Conservation (phyloP, 2,888 invertebrate species). For the Eristalis intricaria region DNA sequence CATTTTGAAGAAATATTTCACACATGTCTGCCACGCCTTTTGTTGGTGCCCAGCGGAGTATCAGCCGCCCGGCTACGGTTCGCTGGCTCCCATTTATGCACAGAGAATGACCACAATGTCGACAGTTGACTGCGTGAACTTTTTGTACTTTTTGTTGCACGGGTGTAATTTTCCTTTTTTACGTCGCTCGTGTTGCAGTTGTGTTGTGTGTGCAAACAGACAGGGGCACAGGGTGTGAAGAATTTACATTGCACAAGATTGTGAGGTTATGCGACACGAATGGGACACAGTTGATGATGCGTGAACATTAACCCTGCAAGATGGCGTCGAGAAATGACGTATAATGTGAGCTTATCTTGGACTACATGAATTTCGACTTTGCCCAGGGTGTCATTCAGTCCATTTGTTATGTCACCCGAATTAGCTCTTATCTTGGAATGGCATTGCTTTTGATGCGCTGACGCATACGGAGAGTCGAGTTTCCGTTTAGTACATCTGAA, state of each 20-base stretch:
- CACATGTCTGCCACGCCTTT: constrained; percentile 67
- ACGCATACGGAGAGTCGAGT: too few species aligned
- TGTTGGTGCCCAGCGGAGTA: constrained; percentile 12
- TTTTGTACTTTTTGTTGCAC: neutral
- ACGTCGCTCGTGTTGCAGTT: neutral
- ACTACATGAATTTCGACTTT: too few species aligned
- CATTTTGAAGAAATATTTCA: constrained; percentile 67
- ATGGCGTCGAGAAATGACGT: neutral
- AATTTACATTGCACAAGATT: neutral
- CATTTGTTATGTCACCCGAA: too few species aligned
- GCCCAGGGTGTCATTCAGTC: too few species aligned
- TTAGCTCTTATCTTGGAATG: too few species aligned
- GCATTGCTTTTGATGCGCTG: too few species aligned
- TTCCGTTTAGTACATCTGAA: too few species aligned
- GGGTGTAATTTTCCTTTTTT: neutral
- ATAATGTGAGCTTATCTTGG: too few species aligned
- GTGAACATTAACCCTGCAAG: neutral
- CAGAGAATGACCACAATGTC: constrained; percentile 27
- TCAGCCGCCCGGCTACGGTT: constrained; percentile 17
- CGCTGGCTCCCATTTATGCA: constrained; percentile 22
- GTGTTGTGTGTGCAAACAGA: neutral
- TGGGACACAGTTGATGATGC: neutral
- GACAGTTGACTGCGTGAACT: constrained; percentile 19
- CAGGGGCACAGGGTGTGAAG: neutral
- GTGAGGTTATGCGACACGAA: neutral